phyloP scores from a whole-genome alignment of 2,113 vertebrate genomes.

The Megaceryle torquata region DNA sequence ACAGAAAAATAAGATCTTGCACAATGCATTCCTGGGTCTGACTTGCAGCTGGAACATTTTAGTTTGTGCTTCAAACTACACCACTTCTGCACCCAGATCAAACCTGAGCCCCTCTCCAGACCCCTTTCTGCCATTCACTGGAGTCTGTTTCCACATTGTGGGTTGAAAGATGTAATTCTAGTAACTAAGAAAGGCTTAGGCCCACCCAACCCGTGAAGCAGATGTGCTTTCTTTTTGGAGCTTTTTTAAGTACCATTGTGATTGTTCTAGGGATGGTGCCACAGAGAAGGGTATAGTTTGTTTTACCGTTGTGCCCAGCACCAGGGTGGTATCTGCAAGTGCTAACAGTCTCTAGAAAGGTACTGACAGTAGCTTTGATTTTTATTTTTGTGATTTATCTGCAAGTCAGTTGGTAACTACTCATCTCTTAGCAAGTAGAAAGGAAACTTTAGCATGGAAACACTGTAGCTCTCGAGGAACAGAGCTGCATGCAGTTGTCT shows the following conservation, averaged over 20 bases:
- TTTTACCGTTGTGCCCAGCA: not conserved
- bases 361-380: not conserved
- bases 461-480: not conserved
- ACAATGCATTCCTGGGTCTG: conserved; percentile 30
- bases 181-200: not conserved
- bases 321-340: not conserved
- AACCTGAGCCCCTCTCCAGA: conserved; percentile 34
- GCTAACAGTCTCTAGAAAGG: not conserved
- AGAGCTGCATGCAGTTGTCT: not conserved
- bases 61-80: conserved; percentile 5
- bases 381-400: not conserved
- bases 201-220: not conserved
- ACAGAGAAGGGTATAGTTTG: not conserved
- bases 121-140: not conserved
- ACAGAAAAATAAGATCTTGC: conserved; percentile 40
- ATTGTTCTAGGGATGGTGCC: not conserved
- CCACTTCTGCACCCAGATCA: conserved; percentile 14
- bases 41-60: conserved; percentile 48
- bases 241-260: not conserved
- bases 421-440: not conserved
- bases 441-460: not conserved
- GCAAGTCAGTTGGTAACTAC: not conserved
- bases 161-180: conserved; percentile 36
- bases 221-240: not conserved
- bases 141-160: conserved; percentile 11